phyloP scores from a whole-genome alignment of 2,797 vertebrate genomes.

The Rhynchonycteris naso region DNA sequence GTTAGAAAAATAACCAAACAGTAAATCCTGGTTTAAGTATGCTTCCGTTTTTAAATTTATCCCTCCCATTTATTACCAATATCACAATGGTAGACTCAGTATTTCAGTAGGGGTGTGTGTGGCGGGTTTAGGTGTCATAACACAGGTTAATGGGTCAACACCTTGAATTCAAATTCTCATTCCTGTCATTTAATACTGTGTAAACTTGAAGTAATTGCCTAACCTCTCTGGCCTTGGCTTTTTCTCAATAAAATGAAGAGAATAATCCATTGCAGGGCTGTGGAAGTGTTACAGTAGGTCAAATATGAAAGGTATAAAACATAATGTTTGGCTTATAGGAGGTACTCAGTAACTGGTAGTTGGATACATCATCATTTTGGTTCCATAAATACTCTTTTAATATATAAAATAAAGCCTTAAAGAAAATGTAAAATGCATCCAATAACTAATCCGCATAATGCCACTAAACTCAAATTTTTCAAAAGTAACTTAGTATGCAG shows the following conservation, averaged over 20 bases:
- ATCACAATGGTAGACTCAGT: neutral
- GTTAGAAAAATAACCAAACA: neutral
- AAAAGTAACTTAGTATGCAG: neutral
- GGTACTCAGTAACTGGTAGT: neutral
- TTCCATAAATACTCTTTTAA: neutral
- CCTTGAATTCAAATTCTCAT: neutral
- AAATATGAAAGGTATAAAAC: neutral
- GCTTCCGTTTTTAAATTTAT: neutral
- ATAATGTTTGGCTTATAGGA: neutral
- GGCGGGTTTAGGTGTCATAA: neutral
- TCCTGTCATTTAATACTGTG: neutral
- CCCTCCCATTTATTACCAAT: neutral
- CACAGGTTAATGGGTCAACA: neutral
- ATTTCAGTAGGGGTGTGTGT: neutral
- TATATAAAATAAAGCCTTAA: conserved; percentile 40
- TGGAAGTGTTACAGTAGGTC: neutral
- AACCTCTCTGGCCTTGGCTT: neutral
- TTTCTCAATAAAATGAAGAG: neutral
- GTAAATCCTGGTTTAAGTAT: neutral
- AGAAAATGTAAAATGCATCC: neutral
- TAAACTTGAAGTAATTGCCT: neutral
- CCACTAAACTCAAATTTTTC: neutral
- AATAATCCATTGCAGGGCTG: neutral
- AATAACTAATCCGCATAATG: neutral
- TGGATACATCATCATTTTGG: neutral